Percentiles rank a stretch among this genome's conserved stretches.
Evolutionary conservation across 2,797 vertebrate genomes (phyloP).

Genomic region (Rhyacichthys aspro): DNA sequence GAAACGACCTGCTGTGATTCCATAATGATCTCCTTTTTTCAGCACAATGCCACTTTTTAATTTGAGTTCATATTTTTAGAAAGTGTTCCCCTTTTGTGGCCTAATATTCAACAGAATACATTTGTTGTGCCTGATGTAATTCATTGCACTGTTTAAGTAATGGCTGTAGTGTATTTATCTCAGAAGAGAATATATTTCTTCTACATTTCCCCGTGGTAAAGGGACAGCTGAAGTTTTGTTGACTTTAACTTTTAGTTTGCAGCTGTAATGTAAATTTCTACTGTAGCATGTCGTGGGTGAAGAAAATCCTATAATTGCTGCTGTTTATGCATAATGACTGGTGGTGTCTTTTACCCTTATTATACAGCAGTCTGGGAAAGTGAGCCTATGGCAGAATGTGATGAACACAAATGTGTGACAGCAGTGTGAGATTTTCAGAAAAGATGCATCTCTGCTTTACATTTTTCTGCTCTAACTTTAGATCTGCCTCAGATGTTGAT

Average conservation of each 20-base stretch:
- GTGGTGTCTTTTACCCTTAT: background rate
- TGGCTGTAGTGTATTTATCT: background rate
- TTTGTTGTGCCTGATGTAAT: background rate
- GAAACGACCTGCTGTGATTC: slow-evolving; percentile 37
- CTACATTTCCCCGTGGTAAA: background rate
- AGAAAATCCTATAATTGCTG: slow-evolving; percentile 3
- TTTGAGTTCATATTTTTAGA: slow-evolving; percentile 25
- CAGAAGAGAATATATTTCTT: background rate
- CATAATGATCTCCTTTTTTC: slow-evolving; percentile 14
- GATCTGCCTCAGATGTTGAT: background rate
- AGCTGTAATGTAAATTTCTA: slow-evolving; percentile 12
- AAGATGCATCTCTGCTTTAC: background rate
- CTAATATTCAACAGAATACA: background rate
- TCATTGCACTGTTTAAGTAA: background rate
- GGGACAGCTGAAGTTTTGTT: slow-evolving; percentile 9
- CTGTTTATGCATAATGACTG: slow-evolving; percentile 10
- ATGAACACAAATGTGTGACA: background rate
- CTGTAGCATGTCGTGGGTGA: background rate
- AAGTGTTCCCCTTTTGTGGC: background rate
- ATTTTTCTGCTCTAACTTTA: background rate
- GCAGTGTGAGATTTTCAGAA: background rate
- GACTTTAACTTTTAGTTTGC: slow-evolving; percentile 9
- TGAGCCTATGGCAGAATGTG: background rate
- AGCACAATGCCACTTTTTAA: slow-evolving; percentile 10
- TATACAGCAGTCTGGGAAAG: slow-evolving; percentile 3